A percentile compares a stretch with the other conserved stretches of the same genome.
phyloP scores from a whole-genome alignment of 2,888 invertebrate species.

The Idaea biselata region DNA sequence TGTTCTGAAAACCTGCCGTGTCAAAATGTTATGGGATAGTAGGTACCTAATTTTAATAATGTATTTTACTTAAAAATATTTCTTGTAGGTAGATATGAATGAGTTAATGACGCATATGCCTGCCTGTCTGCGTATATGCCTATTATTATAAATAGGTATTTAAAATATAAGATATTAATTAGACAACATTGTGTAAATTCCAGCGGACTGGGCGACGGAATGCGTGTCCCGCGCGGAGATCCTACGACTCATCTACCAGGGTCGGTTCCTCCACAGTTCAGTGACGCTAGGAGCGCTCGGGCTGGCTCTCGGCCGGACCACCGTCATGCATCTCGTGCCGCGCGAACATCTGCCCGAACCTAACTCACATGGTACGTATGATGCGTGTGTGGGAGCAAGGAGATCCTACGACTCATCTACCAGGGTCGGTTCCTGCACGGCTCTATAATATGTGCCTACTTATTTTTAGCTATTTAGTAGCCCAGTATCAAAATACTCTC shows the following conservation, averaged over 20 bases:
- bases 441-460: slow-evolving; percentile 85
- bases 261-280: slow-evolving; percentile 99
- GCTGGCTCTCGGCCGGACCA: slow-evolving; percentile 97
- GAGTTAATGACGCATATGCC: too few relatives aligned
- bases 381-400: slow-evolving; percentile 81
- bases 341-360: slow-evolving; percentile 99
- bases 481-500: too few relatives aligned
- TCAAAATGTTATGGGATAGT: too few relatives aligned
- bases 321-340: slow-evolving; percentile 99
- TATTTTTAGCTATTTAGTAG: too few relatives aligned
- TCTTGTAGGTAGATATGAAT: too few relatives aligned
- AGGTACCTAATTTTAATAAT: too few relatives aligned
- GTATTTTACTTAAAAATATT: too few relatives aligned
- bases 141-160: too few relatives aligned
- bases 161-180: too few relatives aligned
- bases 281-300: slow-evolving; percentile 98
- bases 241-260: slow-evolving; percentile 99
- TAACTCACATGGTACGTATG: slow-evolving; percentile 92
- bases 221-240: slow-evolving; percentile 98
- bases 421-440: slow-evolving; percentile 99
- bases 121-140: too few relatives aligned
- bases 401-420: slow-evolving; percentile 99
- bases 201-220: slow-evolving; percentile 97
- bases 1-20: too few relatives aligned
- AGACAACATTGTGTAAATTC: slow-evolving; percentile 29